Conservation (phyloP, 1,140 invertebrate genomes). For the Brachionus paranguensis region DNA sequence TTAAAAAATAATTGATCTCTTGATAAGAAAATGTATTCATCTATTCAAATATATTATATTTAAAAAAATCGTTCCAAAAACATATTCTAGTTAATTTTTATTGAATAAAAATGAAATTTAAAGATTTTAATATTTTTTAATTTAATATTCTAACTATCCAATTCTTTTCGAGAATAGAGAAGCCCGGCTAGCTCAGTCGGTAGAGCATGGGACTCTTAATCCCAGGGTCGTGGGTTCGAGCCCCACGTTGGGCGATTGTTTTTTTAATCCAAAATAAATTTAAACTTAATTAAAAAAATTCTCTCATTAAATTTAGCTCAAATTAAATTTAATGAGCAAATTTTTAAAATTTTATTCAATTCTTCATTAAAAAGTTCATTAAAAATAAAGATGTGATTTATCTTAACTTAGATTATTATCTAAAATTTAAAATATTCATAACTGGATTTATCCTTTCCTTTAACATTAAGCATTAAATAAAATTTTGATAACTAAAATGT, state of each 20-base stretch:
- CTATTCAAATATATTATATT: too few species aligned
- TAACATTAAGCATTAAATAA: neutral
- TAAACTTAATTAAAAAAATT: neutral
- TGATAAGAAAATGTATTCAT: too few species aligned
- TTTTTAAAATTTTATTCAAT: too few species aligned
- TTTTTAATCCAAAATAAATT: neutral
- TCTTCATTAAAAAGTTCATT: too few species aligned
- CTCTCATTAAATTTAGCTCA: neutral
- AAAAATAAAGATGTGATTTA: neutral
- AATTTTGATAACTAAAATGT: neutral
- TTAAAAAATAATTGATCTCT: too few species aligned
- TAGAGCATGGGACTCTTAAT: slow-evolving; percentile 35
- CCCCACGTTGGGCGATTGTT: slow-evolving; percentile 27
- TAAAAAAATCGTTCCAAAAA: too few species aligned
- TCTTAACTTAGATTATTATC: neutral
- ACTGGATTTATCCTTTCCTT: neutral
- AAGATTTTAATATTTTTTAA: too few species aligned
- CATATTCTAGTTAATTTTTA: too few species aligned
- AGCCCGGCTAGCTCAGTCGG: slow-evolving; percentile 32
- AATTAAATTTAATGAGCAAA: too few species aligned
- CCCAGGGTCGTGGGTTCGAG: slow-evolving; percentile 32
- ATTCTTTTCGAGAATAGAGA: neutral
- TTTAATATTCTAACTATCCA: neutral
- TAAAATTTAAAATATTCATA: neutral
- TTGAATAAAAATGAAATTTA: too few species aligned